Evolutionary conservation across 2,888 invertebrate genomes (phyloP).

Genomic region (Selenia dentaria): DNA sequence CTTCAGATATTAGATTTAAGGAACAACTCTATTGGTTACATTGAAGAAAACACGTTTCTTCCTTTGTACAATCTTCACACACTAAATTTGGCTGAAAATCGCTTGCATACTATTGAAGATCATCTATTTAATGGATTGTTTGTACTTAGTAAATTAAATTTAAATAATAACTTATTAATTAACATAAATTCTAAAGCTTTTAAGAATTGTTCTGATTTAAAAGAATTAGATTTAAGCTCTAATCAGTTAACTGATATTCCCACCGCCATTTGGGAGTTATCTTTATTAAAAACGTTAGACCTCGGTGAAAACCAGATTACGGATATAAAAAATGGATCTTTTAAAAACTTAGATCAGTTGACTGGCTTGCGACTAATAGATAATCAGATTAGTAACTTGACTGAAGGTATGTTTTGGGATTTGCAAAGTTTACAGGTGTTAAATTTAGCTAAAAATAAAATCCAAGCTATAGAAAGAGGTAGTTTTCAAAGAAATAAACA

Average conservation of each 20-base stretch:
- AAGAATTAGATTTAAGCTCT: slow-evolving; percentile 95
- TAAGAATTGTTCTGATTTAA: slow-evolving; percentile 94
- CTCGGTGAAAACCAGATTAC: slow-evolving; percentile 96
- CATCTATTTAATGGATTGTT: slow-evolving; percentile 93
- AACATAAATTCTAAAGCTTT: slow-evolving; percentile 92
- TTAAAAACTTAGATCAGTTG: slow-evolving; percentile 93
- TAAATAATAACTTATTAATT: slow-evolving; percentile 93
- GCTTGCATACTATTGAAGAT: slow-evolving; percentile 91
- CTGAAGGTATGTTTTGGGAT: slow-evolving; percentile 94
- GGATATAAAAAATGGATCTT: slow-evolving; percentile 92
- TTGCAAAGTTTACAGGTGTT: slow-evolving; percentile 92
- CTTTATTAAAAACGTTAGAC: slow-evolving; percentile 94
- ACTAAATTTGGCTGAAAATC: slow-evolving; percentile 94
- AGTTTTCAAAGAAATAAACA: slow-evolving; percentile 93
- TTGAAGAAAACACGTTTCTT: slow-evolving; percentile 94
- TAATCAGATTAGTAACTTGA: slow-evolving; percentile 94
- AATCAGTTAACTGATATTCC: slow-evolving; percentile 93
- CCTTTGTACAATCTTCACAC: slow-evolving; percentile 96
- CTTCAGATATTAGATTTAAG: slow-evolving; percentile 94
- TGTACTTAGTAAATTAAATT: slow-evolving; percentile 92
- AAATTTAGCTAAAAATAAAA: slow-evolving; percentile 95
- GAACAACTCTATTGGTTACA: slow-evolving; percentile 94
- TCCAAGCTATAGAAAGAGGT: slow-evolving; percentile 92
- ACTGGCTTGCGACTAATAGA: slow-evolving; percentile 95
- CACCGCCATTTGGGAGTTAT: slow-evolving; percentile 91